Base-by-base conservation (phyloP, 2,797 vertebrate genomes). In the Chanos chanos region DNA sequence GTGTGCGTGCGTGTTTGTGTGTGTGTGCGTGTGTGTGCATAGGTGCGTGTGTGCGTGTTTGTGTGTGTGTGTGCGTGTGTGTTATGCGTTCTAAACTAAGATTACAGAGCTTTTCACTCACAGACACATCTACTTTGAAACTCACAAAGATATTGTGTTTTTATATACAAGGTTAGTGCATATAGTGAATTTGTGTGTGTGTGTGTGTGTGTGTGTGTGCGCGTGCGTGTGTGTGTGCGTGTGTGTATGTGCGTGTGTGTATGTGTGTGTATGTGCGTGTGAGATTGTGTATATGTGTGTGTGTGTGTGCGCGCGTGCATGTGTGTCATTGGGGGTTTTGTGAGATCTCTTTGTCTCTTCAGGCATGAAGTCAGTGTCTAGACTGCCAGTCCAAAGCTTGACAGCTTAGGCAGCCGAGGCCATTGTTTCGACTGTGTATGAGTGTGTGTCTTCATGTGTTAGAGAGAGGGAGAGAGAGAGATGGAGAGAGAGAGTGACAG, bases 361-460 rank as follows among this genome's bases (percentile, higher is more conserved):
- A 22, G 57, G 74, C 62, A 80, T 82, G 83, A 85, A 79, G 81
- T 83, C 10, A 77, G 73, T 77, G 74, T 70, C 80, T 65, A 60
- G 76, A 43, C 40, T 43, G 40, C 40, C 40, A 43, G 40, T 43
- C 40, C 19, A 43, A 40, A 43, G 40, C 18, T 43, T 43, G 40
- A 43, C 40, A 43, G 40, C 40, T 40, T 40, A 43, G 43, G 40
- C 40, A 43, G 40, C 19, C 40, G 43, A 43, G 40, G 40, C 40
- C 40, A 21, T 43, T 22, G 40, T 22, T 22, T 12, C 40, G 71
- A 72, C 77, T 74, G 67, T 64, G 24, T 75, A 66, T 71, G 70
- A 64, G 66, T 49, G 28, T 41, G 27, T 43, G 21, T 43, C 58
- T 68, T 6, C 56, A 24, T 62, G 9, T 41, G 37, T 40, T n/a